Conservation (phyloP, 2,888 invertebrate species). For the Nymphalis urticae region DNA sequence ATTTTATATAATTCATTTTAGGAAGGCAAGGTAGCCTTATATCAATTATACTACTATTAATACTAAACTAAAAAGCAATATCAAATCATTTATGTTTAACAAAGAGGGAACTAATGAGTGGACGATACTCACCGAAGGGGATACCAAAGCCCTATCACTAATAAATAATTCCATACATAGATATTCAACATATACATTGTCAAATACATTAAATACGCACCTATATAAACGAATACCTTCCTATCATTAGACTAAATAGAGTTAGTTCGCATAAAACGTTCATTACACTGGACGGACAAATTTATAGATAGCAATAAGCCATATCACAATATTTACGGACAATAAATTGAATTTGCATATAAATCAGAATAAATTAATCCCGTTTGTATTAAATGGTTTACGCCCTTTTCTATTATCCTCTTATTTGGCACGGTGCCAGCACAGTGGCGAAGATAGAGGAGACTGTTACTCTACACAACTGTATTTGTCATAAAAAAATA, state of each 20-base stretch:
- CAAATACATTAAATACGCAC: background rate
- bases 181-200: no score
- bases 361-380: conserved; percentile 15
- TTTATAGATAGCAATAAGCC: conserved; percentile 10
- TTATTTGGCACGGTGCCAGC: conserved; percentile 22
- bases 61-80: no score
- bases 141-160: no score
- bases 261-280: conserved; percentile 10
- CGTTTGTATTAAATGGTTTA: conserved; percentile 9
- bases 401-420: conserved; percentile 23
- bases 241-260: conserved; percentile 1
- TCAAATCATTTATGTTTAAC: no score
- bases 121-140: no score
- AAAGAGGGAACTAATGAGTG: no score
- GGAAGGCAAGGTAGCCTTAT: no score
- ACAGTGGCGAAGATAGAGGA: background rate
- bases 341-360: conserved; percentile 16
- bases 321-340: conserved; percentile 14
- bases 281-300: conserved; percentile 7
- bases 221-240: background rate
- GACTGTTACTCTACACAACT: conserved; percentile 5
- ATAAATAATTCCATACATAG: no score
- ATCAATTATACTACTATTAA: no score
- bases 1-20: no score
- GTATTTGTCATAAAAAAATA: background rate